phyloP scores from a whole-genome alignment of 2,888 invertebrate genomes.

The Habroteleia sp. region DNA sequence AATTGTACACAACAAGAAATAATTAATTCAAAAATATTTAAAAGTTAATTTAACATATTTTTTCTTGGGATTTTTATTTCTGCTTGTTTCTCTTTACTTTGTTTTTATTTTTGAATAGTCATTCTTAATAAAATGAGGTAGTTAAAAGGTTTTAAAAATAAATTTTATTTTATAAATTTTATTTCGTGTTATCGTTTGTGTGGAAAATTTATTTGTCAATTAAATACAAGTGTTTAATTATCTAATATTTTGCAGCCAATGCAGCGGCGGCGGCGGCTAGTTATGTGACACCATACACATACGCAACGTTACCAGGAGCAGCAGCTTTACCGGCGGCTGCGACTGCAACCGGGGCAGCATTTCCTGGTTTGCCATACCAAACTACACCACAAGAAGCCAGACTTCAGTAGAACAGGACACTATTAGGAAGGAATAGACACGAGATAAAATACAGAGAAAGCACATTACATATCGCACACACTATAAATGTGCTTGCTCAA shows the following conservation, averaged over 20 bases:
- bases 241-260: constrained; percentile 72
- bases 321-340: constrained; percentile 83
- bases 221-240: constrained; percentile 31
- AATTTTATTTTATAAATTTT: no score
- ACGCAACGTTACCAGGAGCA: constrained; percentile 86
- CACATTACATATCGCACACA: constrained; percentile 4
- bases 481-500: constrained; percentile 23
- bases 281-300: constrained; percentile 89
- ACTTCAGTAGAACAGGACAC: constrained; percentile 84
- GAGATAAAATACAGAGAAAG: constrained; percentile 37
- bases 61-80: no score
- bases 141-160: constrained; percentile 1
- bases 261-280: constrained; percentile 84
- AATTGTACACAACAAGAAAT: no score
- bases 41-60: no score
- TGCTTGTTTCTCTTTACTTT: no score
- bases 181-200: constrained; percentile 20
- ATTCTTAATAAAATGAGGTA: no score
- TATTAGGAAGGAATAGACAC: constrained; percentile 49
- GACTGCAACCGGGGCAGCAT: constrained; percentile 82
- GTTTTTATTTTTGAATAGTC: no score
- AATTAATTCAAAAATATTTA: no score
- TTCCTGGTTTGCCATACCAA: constrained; percentile 85
- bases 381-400: constrained; percentile 88
- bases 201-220: constrained; percentile 11